These are phyloP conservation scores for Ligdia adustata DNA, from an alignment of 2,888 invertebrate genomes.

Conservation along the genomic window DNA sequence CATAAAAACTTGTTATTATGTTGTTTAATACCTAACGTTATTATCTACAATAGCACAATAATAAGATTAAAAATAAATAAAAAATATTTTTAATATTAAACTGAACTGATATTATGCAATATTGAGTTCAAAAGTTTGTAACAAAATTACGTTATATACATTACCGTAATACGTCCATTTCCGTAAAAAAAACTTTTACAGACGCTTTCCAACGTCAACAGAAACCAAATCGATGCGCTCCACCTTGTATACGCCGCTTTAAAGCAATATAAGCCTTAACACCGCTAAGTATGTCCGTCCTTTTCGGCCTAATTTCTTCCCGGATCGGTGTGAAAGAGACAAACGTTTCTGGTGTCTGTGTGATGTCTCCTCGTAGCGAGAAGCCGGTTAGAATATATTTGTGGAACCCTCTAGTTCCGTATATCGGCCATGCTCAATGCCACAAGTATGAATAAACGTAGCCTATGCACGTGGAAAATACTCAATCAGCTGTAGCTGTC, in stretches of 20 bases:
- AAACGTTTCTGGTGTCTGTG: neutral
- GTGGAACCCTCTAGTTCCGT: slow-evolving; percentile 4
- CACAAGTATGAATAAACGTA: slow-evolving; percentile 5
- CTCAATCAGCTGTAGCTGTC: neutral
- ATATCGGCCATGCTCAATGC: slow-evolving; percentile 12
- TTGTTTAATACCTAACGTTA: no score
- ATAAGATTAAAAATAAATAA: no score
- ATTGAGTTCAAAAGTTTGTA: no score
- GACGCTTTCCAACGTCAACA: no score
- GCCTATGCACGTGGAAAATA: neutral
- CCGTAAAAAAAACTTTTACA: no score
- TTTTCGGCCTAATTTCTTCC: neutral
- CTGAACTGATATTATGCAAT: no score
- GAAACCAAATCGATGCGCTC: slow-evolving; percentile 10
- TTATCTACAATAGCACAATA: no score
- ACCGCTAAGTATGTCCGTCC: slow-evolving; percentile 1
- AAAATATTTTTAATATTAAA: no score
- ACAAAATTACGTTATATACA: no score
- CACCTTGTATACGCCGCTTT: neutral
- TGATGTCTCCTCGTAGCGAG: neutral
- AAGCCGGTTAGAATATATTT: slow-evolving; percentile 6
- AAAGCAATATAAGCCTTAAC: slow-evolving; percentile 4
- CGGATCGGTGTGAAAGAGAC: slow-evolving; percentile 4
- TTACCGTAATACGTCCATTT: no score
- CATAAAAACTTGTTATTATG: no score